Evolutionary conservation across 2,113 vertebrate species (phyloP).

Genomic region (Nestor notabilis): DNA sequence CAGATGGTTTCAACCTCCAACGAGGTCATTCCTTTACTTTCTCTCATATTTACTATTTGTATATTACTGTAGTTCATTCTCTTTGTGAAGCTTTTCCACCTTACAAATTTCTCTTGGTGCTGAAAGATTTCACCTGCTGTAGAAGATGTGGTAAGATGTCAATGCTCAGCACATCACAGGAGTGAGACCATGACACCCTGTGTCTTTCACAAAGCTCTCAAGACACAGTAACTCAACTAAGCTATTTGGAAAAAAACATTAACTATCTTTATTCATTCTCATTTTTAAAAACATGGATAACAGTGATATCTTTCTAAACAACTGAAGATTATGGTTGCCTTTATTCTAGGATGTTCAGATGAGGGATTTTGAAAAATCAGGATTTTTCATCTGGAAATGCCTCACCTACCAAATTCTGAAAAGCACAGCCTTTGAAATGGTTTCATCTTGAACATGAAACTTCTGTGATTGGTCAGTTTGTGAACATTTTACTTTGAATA

Average conservation of each 20-base stretch:
- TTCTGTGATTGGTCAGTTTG: not conserved
- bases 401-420: not conserved
- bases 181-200: rapidly evolving
- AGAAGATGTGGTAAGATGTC: not conserved
- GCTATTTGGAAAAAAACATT: not conserved
- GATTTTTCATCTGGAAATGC: not conserved
- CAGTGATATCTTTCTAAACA: not conserved
- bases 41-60: not conserved
- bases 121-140: not conserved
- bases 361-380: not conserved
- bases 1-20: not conserved
- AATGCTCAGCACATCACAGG: not conserved
- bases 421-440: not conserved
- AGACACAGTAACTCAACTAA: not conserved
- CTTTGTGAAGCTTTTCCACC: not conserved
- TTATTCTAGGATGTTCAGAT: not conserved
- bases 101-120: not conserved
- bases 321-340: not conserved
- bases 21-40: not conserved
- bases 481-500: not conserved
- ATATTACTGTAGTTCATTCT: not conserved
- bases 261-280: not conserved
- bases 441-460: not conserved
- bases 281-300: not conserved
- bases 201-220: not conserved